These are phyloP conservation scores for Drosophila kohkoa DNA, from an alignment of 1,140 invertebrate species.

Conservation along the genomic window DNA sequence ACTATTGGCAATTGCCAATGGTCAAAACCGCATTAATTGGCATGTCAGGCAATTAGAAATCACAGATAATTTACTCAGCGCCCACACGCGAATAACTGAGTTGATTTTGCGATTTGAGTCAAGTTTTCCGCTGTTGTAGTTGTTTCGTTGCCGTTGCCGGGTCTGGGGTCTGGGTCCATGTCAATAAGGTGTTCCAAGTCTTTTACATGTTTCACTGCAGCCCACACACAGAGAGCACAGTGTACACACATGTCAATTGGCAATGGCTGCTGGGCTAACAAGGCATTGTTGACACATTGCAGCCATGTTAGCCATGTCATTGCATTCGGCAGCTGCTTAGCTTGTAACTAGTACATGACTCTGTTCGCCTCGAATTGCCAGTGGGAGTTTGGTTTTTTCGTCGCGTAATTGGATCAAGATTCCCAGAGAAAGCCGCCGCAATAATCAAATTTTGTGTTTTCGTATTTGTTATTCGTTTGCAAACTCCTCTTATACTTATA, in stretches of 20 bases:
- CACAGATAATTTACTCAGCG: slow-evolving; percentile 66
- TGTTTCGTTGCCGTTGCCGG: not conserved
- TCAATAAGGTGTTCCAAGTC: slow-evolving; percentile 70
- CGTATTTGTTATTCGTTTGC: slow-evolving; percentile 18
- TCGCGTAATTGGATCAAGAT: slow-evolving; percentile 55
- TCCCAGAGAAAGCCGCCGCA: slow-evolving; percentile 44
- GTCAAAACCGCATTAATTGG: slow-evolving; percentile 65
- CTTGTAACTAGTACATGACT: slow-evolving; percentile 1
- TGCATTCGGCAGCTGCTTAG: slow-evolving; percentile 34
- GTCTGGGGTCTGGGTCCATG: slow-evolving; percentile 27
- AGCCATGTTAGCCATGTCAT: slow-evolving; percentile 74
- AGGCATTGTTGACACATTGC: slow-evolving; percentile 82
- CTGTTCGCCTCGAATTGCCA: slow-evolving; percentile 21
- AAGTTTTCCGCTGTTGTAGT: slow-evolving; percentile 16
- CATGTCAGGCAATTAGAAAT: slow-evolving; percentile 79
- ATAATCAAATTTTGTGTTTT: slow-evolving; percentile 37
- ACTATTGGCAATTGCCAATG: slow-evolving; percentile 21
- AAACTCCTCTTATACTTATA: slow-evolving; percentile 31
- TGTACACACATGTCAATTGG: slow-evolving; percentile 47
- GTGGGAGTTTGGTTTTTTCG: slow-evolving; percentile 63
- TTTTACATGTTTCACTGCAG: slow-evolving; percentile 47
- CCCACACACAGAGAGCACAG: slow-evolving; percentile 56
- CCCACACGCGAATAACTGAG: slow-evolving; percentile 33
- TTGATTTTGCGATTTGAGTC: slow-evolving; percentile 12
- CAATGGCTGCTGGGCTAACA: slow-evolving; percentile 64